Conservation (phyloP, 2,888 invertebrate genomes). For the Lasioglossum figueresi region DNA sequence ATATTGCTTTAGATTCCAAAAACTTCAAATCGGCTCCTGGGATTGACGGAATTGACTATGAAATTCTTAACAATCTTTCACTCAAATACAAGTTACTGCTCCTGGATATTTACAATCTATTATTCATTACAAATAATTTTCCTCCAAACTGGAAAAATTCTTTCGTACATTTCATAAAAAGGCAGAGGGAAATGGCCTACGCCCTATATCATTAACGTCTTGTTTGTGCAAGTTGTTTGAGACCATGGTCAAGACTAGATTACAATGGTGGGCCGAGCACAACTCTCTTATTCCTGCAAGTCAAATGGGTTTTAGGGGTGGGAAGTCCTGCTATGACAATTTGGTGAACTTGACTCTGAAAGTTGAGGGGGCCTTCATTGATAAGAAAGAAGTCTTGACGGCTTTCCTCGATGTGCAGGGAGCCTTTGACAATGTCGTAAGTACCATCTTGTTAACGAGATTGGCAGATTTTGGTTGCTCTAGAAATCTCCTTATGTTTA, state of each 20-base stretch:
- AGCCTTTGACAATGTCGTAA: neutral
- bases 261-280: conserved; percentile 5
- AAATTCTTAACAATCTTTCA: neutral
- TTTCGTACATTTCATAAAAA: neutral
- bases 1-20: neutral
- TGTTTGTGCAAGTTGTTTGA: neutral
- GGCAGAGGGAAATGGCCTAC: neutral
- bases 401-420: neutral
- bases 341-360: neutral
- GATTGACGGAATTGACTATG: conserved; percentile 10
- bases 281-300: neutral
- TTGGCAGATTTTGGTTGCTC: too few relatives aligned
- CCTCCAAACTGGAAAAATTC: neutral
- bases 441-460: neutral
- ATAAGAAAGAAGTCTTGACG: neutral
- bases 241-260: neutral
- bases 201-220: neutral
- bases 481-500: too few relatives aligned
- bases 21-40: conserved; percentile 10
- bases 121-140: neutral
- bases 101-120: neutral
- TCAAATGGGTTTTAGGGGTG: neutral
- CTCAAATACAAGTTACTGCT: neutral
- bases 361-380: neutral
- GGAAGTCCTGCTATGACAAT: neutral